Conservation (phyloP, 2,113 vertebrate species). For the Rhinogobius similis region DNA sequence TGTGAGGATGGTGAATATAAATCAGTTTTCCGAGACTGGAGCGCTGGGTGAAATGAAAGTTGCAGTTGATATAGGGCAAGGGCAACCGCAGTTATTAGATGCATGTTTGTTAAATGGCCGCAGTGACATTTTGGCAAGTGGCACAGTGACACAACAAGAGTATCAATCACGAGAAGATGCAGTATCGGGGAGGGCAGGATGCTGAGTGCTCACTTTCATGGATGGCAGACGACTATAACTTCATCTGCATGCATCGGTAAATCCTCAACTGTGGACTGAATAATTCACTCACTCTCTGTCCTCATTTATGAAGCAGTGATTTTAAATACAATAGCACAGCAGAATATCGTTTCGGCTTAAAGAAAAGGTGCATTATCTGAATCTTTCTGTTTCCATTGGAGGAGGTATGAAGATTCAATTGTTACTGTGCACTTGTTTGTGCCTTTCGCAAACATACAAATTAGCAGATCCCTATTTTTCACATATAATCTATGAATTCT, state of each 20-base stretch:
- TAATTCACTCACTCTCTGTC: not conserved
- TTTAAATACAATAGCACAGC: not conserved
- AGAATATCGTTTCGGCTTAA: too few species aligned
- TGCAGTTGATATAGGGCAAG: slow-evolving; percentile 34
- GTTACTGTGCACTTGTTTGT: too few species aligned
- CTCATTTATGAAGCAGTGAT: not conserved
- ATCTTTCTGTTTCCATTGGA: too few species aligned
- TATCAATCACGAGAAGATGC: slow-evolving; percentile 32
- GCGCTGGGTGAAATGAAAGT: slow-evolving; percentile 29
- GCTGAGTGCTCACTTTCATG: slow-evolving; percentile 11
- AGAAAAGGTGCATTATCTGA: too few species aligned
- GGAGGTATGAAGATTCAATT: too few species aligned
- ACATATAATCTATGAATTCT: too few species aligned
- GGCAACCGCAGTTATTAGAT: slow-evolving; percentile 39
- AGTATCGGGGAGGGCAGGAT: slow-evolving; percentile 25
- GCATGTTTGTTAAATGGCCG: slow-evolving; percentile 45
- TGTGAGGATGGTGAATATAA: slow-evolving; percentile 30
- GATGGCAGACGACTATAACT: not conserved
- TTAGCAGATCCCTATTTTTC: too few species aligned
- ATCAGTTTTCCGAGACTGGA: slow-evolving; percentile 38
- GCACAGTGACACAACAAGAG: slow-evolving; percentile 22
- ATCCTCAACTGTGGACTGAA: slow-evolving; percentile 9
- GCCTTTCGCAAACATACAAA: too few species aligned
- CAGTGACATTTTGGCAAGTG: slow-evolving; percentile 47
- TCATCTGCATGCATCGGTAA: slow-evolving; percentile 22